A percentile compares a stretch with the other conserved stretches of the same genome.
These are phyloP conservation scores for Orestias chungarensis DNA, from an alignment of 2,797 vertebrate genomes.

Conservation along the genomic window DNA sequence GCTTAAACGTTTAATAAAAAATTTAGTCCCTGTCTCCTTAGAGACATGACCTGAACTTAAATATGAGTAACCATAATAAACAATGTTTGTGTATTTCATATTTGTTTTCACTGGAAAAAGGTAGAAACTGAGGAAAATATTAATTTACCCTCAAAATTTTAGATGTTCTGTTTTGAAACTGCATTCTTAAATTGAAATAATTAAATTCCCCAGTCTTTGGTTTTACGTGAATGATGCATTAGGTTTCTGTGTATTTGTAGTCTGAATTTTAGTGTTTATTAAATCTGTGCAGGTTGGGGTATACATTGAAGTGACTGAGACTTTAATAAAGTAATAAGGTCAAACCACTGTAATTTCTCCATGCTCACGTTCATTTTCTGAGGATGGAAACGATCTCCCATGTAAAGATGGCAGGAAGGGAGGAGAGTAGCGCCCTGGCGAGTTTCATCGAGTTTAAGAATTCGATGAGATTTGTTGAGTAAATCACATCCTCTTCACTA, in stretches of 20 bases:
- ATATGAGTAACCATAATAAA: no score
- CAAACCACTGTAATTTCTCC: not conserved
- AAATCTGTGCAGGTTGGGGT: no score
- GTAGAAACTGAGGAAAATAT: no score
- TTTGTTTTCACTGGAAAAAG: constrained; percentile 2
- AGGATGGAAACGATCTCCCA: not conserved
- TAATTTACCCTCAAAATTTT: no score
- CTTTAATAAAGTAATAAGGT: no score
- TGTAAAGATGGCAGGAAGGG: not conserved
- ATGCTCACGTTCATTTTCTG: not conserved
- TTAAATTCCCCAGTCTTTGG: no score
- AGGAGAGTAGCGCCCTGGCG: not conserved
- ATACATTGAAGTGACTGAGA: no score
- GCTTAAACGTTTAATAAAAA: not conserved
- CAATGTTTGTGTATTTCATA: not conserved
- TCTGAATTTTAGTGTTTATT: no score
- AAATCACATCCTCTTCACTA: not conserved
- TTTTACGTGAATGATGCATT: no score
- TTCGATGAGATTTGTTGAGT: not conserved
- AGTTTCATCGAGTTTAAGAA: not conserved
- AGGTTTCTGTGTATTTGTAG: no score
- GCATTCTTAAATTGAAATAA: not conserved
- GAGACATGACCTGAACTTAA: no score
- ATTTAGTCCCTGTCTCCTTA: no score
- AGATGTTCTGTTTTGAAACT: not conserved